Conservation (phyloP, 1,140 invertebrate species). For the Trichonephila clavata region DNA sequence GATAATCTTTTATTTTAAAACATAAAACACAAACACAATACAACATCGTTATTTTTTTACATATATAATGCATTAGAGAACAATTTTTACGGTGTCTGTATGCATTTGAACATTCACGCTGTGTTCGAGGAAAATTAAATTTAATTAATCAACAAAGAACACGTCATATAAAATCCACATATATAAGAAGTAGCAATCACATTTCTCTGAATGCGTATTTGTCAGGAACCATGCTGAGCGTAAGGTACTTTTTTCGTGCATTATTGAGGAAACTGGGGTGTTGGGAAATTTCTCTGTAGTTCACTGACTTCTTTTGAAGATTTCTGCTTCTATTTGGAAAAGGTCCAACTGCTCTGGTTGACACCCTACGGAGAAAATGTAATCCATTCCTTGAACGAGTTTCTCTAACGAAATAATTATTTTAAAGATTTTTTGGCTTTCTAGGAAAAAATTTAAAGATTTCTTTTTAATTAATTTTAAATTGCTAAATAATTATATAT, state of each 20-base stretch:
- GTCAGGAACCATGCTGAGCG: neutral
- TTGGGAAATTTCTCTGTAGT: neutral
- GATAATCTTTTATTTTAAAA: no score
- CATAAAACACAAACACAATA: no score
- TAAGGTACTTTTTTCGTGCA: neutral
- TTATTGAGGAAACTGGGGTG: conserved; percentile 4
- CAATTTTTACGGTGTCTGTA: no score
- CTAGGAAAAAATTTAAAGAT: no score
- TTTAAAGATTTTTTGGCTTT: no score
- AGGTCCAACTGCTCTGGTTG: neutral
- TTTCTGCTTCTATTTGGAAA: neutral
- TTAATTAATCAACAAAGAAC: neutral
- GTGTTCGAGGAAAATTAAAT: neutral
- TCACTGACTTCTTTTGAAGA: neutral
- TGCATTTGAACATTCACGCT: no score
- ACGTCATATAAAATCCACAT: neutral
- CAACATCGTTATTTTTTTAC: no score
- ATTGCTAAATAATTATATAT: no score
- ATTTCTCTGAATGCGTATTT: neutral
- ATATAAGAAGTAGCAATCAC: neutral
- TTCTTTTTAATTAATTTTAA: no score
- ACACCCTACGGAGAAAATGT: neutral
- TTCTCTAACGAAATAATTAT: no score
- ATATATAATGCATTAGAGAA: no score
- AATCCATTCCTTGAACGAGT: no score